Evolutionary conservation across 1,140 invertebrate genomes (phyloP), one percentile per base, ranked within the genome.

Genomic region (Heliothis virescens): DNA sequence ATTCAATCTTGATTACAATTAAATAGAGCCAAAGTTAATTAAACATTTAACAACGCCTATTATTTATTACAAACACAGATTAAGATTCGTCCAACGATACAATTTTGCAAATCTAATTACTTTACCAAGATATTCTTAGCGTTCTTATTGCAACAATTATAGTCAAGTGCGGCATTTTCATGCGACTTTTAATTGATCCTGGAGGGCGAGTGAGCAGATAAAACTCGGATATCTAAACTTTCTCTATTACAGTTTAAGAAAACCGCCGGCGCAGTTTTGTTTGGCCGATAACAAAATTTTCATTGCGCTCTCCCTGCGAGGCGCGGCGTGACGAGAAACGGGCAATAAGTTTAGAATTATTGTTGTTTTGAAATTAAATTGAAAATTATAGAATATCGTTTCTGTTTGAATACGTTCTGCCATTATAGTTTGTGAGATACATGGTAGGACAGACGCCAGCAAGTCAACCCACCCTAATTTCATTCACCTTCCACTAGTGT

Each of bases 191-290:
- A 94, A 94, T 93, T 94, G 93, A 93, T 93, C 93, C 93, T 93
- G 86, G 89, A 94, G 93, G 92, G 93, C 89, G 89, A 90, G 82
- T 90, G 21, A 80, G 81, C 62, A 91, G 91, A 93, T 93, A 93
- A 94, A 94, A 94, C 90, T 92, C 85, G 87, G 84, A 89, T 93
- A 90, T 91, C 87, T 88, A 85, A 94, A 94, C 93, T 94, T 94
- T 94, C 89, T 91, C 92, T 94, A 93, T 94, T 93, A 92, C 92
- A 92, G 89, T 93, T 93, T 94, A 94, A 93, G 93, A 93, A 93
- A 93, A 91, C 87, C 89, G 81, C 84, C 86, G 48, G 79, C 80
- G 85, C 86, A 83, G 85, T 90, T 92, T 87, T 89, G 88, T 89
- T 90, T 89, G 83, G 89, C 83, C 85, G 93, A 94, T 94, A 94